A percentile compares a stretch with the other conserved stretches of the same genome.
Evolutionary conservation across 1,140 invertebrate species (phyloP).

Genomic region (Camponotus floridanus): DNA sequence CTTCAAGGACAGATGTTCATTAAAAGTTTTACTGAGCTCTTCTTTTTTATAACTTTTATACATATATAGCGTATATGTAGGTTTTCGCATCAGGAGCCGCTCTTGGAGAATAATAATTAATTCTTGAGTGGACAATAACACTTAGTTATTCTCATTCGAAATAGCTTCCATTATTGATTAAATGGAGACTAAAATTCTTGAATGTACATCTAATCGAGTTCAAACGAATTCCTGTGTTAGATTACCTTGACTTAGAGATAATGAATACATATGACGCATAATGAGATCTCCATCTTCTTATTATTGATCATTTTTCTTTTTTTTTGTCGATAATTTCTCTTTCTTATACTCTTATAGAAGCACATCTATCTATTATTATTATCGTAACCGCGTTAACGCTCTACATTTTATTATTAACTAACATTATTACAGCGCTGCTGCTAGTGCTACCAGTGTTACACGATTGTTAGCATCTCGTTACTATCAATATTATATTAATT

Average conservation of each 20-base stretch:
- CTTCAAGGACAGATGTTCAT: conserved; percentile 27
- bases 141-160: neutral
- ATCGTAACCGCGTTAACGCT: conserved; percentile 23
- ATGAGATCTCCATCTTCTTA: conserved; percentile 40
- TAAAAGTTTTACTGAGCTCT: conserved; percentile 26
- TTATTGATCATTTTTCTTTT: neutral
- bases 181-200: conserved; percentile 7
- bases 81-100: too few relatives aligned
- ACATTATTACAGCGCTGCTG: neutral
- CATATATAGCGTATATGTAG: neutral
- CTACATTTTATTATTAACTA: conserved; percentile 39
- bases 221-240: conserved; percentile 9
- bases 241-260: conserved; percentile 56
- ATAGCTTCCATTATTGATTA: conserved; percentile 4
- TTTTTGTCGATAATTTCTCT: conserved; percentile 23
- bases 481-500: conserved; percentile 37
- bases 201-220: conserved; percentile 35
- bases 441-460: conserved; percentile 46
- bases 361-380: conserved; percentile 50
- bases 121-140: neutral
- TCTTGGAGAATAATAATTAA: conserved; percentile 12
- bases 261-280: neutral
- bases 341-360: conserved; percentile 29
- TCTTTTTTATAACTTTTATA: neutral
- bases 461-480: conserved; percentile 14